Evolutionary conservation across 2,888 invertebrate species (phyloP), one percentile per base, ranked within the genome.

Genomic region (Eurytoma californica): DNA sequence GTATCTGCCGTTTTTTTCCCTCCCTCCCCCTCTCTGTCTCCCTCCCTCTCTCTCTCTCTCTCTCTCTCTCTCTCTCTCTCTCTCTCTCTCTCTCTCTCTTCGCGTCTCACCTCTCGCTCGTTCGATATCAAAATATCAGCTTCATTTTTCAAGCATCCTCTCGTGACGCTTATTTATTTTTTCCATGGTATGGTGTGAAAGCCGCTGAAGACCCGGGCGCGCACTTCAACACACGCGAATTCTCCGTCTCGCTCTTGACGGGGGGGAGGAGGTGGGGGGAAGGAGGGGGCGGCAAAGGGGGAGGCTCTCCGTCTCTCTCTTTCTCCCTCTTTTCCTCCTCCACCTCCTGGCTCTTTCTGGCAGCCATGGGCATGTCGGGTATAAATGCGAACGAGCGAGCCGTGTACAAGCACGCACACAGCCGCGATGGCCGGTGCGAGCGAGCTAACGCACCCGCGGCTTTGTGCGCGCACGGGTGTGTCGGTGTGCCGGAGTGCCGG

Each of bases 351-450:
- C 39, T 70, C 58, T 58, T 60, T 14, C 47, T 65, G 57, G 74
- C 58, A 20, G 55, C 72, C 73, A 69, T 57, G 73, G 63, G 73
- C 73, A 78, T 73, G 73, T 78, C 68, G 78, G 57, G 53, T 79
- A 69, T 79, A 79, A 74, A 74, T 79, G 70, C 74, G 79, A 69
- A 69, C 79, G 72, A 80, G 80, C 68, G 65, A 16, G 61, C 51
- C 83, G 82, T 83, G 82, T 82, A 82, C 84, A 72, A 75, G 73
- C 80, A 78, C 82, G 78, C 80, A 79, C 82, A 74, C 60, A 74
- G 65, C 16, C 67, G 58, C 72, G 53, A 49, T 30, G 66, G 70
- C 68, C 65, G 58, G 65, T 60, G 60, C 72, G 70, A 58, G 65
- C 30, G 72, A 72, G 60, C 72, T 75, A 74, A 75, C 67, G 67